Percentiles rank a stretch among this genome's conserved stretches.
These are phyloP conservation scores for Montipora sp. DNA, from an alignment of 64 coral and sea anemone genomes.

Conservation along the genomic window DNA sequence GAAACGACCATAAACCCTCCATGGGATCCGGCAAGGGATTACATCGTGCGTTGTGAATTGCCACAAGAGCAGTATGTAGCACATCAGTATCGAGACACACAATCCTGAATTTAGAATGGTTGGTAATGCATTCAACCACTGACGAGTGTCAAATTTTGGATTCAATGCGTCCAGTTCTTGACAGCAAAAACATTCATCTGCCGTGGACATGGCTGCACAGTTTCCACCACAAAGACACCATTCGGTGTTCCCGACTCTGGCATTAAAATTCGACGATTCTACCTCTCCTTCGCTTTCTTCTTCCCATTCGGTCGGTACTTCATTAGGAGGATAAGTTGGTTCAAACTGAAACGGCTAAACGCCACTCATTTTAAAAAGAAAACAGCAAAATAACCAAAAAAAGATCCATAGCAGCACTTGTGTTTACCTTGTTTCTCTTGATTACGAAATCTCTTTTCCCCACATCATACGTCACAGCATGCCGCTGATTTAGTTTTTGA, in stretches of 20 bases:
- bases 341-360: background rate
- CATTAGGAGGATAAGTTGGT: conserved; percentile 4
- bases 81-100: conserved; percentile 38
- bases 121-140: conserved; percentile 13
- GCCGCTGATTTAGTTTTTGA: too few species aligned
- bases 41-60: conserved; percentile 10
- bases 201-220: background rate
- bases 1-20: too few species aligned
- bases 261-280: too few species aligned
- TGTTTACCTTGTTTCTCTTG: too few species aligned
- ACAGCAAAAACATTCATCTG: background rate
- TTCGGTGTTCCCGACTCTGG: conserved; percentile 19
- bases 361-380: too few species aligned
- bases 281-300: background rate
- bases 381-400: background rate
- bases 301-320: background rate
- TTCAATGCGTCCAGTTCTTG: conserved; percentile 11
- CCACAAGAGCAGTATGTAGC: conserved; percentile 4
- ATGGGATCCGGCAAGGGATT: conserved; percentile 22
- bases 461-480: too few species aligned
- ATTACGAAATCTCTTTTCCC: too few species aligned
- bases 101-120: conserved; percentile 20
- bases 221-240: conserved; percentile 13
- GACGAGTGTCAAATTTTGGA: conserved; percentile 45
- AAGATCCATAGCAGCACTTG: too few species aligned